A percentile compares a stretch with the other conserved stretches of the same genome.
Conservation (phyloP, 2,888 invertebrate species). For the Ligdia adustata region DNA sequence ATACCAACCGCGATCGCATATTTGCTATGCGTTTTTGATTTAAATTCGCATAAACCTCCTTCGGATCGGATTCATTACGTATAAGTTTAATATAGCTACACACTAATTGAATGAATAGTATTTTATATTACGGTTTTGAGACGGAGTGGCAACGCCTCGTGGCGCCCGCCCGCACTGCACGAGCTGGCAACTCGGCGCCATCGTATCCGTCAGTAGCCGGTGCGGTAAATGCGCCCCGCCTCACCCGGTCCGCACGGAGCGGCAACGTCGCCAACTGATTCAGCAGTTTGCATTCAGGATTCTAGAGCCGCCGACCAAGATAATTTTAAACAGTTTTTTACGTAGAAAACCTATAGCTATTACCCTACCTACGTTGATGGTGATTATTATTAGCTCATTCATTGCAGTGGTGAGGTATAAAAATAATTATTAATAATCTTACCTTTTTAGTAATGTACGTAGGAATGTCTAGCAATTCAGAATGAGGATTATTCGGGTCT, state of each 20-base stretch:
- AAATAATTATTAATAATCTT: no score
- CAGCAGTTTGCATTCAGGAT: conserved; percentile 69
- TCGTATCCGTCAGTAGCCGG: conserved; percentile 53
- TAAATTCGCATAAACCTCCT: conserved; percentile 46
- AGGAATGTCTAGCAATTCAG: no score
- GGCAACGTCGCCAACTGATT: conserved; percentile 78
- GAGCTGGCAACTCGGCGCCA: conserved; percentile 75
- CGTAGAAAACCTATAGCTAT: no score
- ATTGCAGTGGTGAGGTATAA: no score
- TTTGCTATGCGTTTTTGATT: conserved; percentile 35
- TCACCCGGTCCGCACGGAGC: conserved; percentile 40
- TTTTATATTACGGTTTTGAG: conserved; percentile 70
- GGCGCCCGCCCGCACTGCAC: conserved; percentile 65
- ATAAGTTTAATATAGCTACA: conserved; percentile 52
- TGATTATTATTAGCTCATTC: no score
- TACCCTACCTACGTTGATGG: no score
- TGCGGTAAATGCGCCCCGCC: conserved; percentile 51
- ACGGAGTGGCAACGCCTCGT: conserved; percentile 60
- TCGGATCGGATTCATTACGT: conserved; percentile 53
- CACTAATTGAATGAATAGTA: conserved; percentile 75
- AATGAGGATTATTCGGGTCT: no score
- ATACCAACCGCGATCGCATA: conserved; percentile 14
- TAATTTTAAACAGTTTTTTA: no score
- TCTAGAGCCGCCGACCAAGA: conserved; percentile 23
- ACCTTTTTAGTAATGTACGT: no score